Evolutionary conservation across 2,113 vertebrate genomes (phyloP).

Genomic region (Phoxinus phoxinus): DNA sequence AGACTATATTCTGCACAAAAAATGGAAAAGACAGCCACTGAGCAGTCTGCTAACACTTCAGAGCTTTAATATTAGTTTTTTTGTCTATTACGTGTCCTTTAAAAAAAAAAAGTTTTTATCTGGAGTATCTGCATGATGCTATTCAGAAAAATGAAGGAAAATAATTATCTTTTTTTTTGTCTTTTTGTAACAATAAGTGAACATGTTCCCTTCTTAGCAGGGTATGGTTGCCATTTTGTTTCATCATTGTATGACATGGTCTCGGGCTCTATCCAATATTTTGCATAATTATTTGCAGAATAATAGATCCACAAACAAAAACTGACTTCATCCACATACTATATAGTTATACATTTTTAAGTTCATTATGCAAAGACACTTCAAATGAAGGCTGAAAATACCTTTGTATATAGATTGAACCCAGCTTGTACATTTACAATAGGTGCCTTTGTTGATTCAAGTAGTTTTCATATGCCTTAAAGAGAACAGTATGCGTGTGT

Average conservation of each 20-base stretch:
- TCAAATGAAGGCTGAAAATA: slow-evolving; percentile 25
- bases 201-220: slow-evolving; percentile 28
- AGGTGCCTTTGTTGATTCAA: slow-evolving; percentile 50
- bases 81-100: neutral
- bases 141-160: slow-evolving; percentile 33
- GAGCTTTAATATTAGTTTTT: slow-evolving; percentile 17
- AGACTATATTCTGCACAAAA: neutral
- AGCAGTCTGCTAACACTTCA: slow-evolving; percentile 2
- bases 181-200: slow-evolving; percentile 3
- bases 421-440: slow-evolving; percentile 13
- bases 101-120: neutral
- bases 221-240: slow-evolving; percentile 3
- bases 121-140: slow-evolving; percentile 24
- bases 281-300: slow-evolving; percentile 30
- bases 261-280: neutral
- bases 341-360: neutral
- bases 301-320: neutral
- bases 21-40: neutral
- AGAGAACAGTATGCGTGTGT: neutral
- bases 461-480: slow-evolving; percentile 43
- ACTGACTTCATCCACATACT: slow-evolving; percentile 8
- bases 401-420: slow-evolving; percentile 15
- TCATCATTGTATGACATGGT: neutral
- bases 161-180: neutral
- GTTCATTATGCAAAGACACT: slow-evolving; percentile 16